Evolutionary conservation across 2,113 vertebrate genomes (phyloP).

Genomic region (Boulengeromyrus knoepffleri): DNA sequence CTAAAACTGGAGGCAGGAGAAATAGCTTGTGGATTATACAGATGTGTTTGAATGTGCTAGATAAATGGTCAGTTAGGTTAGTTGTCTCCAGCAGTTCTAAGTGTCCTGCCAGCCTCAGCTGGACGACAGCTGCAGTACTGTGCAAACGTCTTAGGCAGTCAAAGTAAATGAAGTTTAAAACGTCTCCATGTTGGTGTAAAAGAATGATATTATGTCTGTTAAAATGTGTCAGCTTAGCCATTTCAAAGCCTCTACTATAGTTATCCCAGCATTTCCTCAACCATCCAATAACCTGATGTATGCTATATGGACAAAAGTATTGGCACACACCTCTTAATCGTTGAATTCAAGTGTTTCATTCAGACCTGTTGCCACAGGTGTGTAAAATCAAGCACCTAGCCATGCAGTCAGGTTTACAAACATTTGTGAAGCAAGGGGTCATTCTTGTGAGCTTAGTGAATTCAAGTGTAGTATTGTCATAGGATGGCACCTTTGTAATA

Average conservation of each 20-base stretch:
- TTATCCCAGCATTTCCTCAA: too few species aligned
- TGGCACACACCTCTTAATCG: too few species aligned
- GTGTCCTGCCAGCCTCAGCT: not conserved
- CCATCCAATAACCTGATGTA: too few species aligned
- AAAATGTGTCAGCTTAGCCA: not conserved
- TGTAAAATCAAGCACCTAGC: not conserved
- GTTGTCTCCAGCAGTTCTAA: not conserved
- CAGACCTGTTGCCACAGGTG: not conserved
- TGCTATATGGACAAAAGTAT: too few species aligned
- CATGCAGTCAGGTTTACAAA: not conserved
- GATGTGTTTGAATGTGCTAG: not conserved
- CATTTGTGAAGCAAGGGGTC: too few species aligned
- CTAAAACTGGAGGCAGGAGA: not conserved
- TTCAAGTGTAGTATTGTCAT: too few species aligned
- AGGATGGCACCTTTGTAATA: too few species aligned
- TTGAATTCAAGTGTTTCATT: too few species aligned
- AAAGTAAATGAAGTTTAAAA: not conserved
- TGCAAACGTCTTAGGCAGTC: not conserved
- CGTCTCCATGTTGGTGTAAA: not conserved
- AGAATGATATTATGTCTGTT: not conserved
- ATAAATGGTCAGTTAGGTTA: not conserved
- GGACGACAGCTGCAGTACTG: not conserved
- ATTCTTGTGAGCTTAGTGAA: too few species aligned
- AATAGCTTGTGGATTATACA: not conserved
- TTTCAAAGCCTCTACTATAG: not conserved